Conservation (phyloP, 2,888 invertebrate genomes). For the Diarsia brunnea region DNA sequence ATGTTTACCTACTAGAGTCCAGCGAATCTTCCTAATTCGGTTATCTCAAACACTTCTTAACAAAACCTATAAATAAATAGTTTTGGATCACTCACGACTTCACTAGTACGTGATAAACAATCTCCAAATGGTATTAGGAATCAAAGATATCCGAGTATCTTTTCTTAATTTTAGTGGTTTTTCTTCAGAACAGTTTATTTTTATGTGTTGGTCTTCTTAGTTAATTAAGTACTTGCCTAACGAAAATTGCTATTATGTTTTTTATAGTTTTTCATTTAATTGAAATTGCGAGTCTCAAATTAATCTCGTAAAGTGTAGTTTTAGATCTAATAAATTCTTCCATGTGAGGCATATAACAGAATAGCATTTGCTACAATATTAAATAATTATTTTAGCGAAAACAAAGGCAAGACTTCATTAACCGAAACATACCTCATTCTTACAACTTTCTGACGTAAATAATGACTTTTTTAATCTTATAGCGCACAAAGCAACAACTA, state of each 20-base stretch:
- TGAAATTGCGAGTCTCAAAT: not conserved
- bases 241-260: not conserved
- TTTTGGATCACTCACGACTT: conserved; percentile 20
- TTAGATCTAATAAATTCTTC: not conserved
- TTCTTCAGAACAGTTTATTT: not conserved
- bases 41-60: conserved; percentile 9
- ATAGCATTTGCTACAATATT: not conserved
- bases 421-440: conserved; percentile 11
- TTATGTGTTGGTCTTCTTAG: not conserved
- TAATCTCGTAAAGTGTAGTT: not conserved
- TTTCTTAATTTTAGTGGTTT: not conserved
- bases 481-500: conserved; percentile 45
- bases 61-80: conserved; percentile 11
- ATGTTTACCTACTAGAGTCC: not conserved
- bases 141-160: not conserved
- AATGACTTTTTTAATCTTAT: conserved; percentile 48
- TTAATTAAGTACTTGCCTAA: not conserved
- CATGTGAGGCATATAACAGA: not conserved
- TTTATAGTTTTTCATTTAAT: not conserved
- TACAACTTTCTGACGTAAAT: conserved; percentile 28
- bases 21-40: conserved; percentile 18
- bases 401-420: conserved; percentile 8
- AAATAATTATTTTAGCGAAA: conserved; percentile 5
- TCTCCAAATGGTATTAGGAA: conserved; percentile 16
- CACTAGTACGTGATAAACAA: conserved; percentile 32